Evolutionary conservation across 2,113 vertebrate genomes (phyloP).

Genomic region (Archilochus colubris): DNA sequence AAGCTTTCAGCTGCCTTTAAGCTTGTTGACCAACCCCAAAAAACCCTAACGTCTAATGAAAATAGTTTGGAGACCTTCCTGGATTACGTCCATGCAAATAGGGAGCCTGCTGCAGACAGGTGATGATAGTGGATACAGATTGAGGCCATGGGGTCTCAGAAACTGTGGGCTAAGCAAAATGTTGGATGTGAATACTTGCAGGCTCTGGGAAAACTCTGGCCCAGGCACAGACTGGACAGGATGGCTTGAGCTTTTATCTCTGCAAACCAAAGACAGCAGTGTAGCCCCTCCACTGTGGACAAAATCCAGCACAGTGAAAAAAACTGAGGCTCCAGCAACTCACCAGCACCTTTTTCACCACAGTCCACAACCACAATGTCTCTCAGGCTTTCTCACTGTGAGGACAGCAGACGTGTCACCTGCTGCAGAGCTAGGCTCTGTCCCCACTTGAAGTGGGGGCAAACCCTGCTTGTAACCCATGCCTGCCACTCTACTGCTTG

Average conservation of each 20-base stretch:
- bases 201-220: not conserved
- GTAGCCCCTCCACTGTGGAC: not conserved
- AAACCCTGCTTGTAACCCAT: not conserved
- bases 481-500: not conserved
- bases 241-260: not conserved
- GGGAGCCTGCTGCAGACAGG: not conserved
- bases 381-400: not conserved
- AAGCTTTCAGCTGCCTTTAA: not conserved
- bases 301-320: not conserved
- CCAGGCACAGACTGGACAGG: not conserved
- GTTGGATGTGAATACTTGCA: not conserved
- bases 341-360: not conserved
- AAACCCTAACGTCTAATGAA: slow-evolving; percentile 6
- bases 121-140: not conserved
- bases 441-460: not conserved
- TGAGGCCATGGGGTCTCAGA: not conserved
- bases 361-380: not conserved
- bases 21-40: not conserved
- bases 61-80: not conserved
- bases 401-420: not conserved
- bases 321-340: not conserved
- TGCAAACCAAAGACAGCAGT: not conserved
- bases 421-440: not conserved
- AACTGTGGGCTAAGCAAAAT: not conserved
- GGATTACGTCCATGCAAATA: not conserved